Base-by-base conservation (phyloP, 2,888 invertebrate genomes). In the Drosophila vallismaia region DNA sequence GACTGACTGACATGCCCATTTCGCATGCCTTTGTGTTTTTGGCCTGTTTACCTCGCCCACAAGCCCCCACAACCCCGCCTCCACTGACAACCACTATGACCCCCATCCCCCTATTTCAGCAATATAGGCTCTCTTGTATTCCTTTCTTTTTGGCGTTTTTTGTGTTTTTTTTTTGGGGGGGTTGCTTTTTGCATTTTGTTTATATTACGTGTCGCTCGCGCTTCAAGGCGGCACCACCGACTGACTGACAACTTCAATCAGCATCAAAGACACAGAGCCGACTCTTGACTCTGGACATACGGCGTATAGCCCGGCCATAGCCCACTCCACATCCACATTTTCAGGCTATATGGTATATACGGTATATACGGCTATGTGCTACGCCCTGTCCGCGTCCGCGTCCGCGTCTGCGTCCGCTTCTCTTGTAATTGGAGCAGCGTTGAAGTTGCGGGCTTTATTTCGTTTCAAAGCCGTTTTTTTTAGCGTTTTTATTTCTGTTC, bases 201-300 rank as follows among this genome's bases (percentile, higher is more conserved):
- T 87, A 76, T 86, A 86, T 82, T 87, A 87, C 82, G 75, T 87
- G 88, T 87, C 75, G 75, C 51, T 49, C 64, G 63, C 54, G 69
- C 64, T 72, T 63, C 63, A 72, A 70, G 70, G 62, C 66, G 57
- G 64, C 72, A 64, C 38, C 52, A 57, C 50, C 50, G 74, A 53
- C 46, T 67, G 72, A 73, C 88, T 79, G 88, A 87, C 88, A 88
- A 78, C 79, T 82, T 87, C 82, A 87, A 82, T 87, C 76, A 68
- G 86, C 86, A 69, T 82, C 88, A 82, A 82, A 82, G 82, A 67
- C 74, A 42, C 45, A 36, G 52, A 55, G 86, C 82, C 88, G 87
- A 84, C 84, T 77, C 81, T 57, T 51, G 57, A 58, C 68, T 59
- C 68, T 69, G 68, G 71, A 69, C 57, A 46, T 28, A 62, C 62